A percentile compares a stretch with the other conserved stretches of the same genome.
These are phyloP conservation scores for Nebria brevicollis DNA, from an alignment of 2,888 invertebrate species.

Conservation along the genomic window DNA sequence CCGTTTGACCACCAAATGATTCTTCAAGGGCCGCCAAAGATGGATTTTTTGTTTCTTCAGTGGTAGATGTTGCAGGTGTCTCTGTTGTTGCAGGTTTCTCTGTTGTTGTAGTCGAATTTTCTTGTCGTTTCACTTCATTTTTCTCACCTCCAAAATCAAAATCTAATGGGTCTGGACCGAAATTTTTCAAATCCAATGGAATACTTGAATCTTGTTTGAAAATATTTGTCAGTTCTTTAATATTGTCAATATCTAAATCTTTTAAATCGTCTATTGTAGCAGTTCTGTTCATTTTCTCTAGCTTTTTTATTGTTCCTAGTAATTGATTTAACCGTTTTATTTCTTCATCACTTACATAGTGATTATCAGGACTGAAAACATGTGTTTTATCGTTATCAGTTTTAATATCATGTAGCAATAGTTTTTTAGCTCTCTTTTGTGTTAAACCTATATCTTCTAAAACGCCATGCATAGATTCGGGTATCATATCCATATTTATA, in stretches of 20 bases:
- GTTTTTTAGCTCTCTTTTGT: conserved; percentile 39
- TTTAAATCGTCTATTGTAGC: conserved; percentile 62
- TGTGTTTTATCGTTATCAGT: conserved; percentile 43
- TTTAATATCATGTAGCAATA: conserved; percentile 30
- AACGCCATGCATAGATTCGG: conserved; percentile 51
- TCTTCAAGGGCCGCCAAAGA: conserved; percentile 77
- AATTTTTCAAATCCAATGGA: conserved; percentile 56
- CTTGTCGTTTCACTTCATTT: conserved; percentile 66
- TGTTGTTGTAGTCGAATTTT: conserved; percentile 55
- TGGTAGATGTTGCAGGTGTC: conserved; percentile 49
- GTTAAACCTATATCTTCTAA: conserved; percentile 53
- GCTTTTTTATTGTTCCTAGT: conserved; percentile 63
- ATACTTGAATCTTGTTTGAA: conserved; percentile 53
- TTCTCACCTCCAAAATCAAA: conserved; percentile 59
- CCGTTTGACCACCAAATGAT: conserved; percentile 77
- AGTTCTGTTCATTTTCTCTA: conserved; percentile 61
- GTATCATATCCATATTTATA: conserved; percentile 59
- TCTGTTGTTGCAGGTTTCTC: conserved; percentile 48
- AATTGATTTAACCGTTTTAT: conserved; percentile 64
- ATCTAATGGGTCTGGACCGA: conserved; percentile 61
- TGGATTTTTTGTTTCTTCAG: conserved; percentile 61
- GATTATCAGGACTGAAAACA: conserved; percentile 58
- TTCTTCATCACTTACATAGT: conserved; percentile 64
- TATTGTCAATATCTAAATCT: conserved; percentile 58
- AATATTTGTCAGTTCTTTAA: conserved; percentile 58